A percentile compares a stretch with the other conserved stretches of the same genome.
phyloP scores from a whole-genome alignment of 2,113 vertebrate species.

The Myrmecobius fasciatus region DNA sequence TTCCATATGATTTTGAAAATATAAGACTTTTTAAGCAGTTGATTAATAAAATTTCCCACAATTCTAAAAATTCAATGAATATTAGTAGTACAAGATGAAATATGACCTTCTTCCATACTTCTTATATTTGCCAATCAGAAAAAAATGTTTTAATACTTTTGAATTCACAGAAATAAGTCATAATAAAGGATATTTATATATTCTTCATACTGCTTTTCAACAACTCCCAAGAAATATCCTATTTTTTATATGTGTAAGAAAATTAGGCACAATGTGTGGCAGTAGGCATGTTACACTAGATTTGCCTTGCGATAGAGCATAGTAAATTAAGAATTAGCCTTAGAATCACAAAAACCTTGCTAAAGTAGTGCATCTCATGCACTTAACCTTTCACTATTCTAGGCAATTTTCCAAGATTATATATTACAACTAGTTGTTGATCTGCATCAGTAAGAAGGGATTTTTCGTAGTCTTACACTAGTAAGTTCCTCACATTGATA shows the following conservation, averaged over 20 bases:
- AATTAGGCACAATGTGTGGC: neutral
- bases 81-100: neutral
- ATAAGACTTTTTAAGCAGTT: rapidly evolving
- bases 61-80: neutral
- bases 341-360: neutral
- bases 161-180: neutral
- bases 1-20: rapidly evolving
- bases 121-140: neutral
- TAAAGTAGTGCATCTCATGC: neutral
- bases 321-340: neutral
- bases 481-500: neutral
- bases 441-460: neutral
- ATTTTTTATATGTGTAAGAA: neutral
- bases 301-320: neutral
- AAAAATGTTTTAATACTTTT: neutral
- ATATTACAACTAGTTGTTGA: neutral
- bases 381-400: neutral
- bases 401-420: neutral
- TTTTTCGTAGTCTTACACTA: neutral
- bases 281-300: neutral
- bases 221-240: neutral
- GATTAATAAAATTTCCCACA: neutral
- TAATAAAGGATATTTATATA: neutral
- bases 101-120: neutral
- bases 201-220: neutral